These are phyloP conservation scores for Troglohyphantes excavatus DNA, from an alignment of 2,888 invertebrate species.

Conservation along the genomic window DNA sequence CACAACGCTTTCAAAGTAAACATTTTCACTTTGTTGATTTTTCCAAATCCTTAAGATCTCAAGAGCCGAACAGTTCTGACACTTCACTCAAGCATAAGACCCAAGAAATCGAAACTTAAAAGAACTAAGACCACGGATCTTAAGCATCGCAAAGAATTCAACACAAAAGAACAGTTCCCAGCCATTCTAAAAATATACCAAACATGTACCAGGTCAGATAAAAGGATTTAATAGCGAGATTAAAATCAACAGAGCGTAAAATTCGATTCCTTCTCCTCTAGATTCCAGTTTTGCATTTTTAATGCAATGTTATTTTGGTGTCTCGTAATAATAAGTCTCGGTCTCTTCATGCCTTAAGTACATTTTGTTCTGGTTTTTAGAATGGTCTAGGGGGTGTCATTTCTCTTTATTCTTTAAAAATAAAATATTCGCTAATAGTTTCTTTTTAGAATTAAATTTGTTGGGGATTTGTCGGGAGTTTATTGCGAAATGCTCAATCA, in stretches of 20 bases:
- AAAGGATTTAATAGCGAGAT: conserved; percentile 1
- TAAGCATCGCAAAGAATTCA: not conserved
- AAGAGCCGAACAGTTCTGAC: not conserved
- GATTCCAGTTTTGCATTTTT: conserved; percentile 19
- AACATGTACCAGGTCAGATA: conserved; percentile 5
- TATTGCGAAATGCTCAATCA: no score
- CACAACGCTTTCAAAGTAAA: not conserved
- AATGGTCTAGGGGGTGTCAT: not conserved
- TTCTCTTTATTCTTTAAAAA: not conserved
- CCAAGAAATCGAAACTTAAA: not conserved
- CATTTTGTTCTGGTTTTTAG: not conserved
- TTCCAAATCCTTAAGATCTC: not conserved
- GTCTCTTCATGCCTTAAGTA: not conserved
- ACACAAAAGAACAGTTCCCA: not conserved
- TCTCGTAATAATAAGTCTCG: not conserved
- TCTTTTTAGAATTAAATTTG: no score
- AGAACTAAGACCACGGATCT: not conserved
- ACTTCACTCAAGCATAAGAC: not conserved
- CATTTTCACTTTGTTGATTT: not conserved
- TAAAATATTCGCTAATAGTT: no score
- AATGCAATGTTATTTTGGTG: conserved; percentile 9
- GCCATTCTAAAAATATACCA: not conserved
- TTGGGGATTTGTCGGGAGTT: no score
- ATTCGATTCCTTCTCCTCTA: conserved; percentile 9
- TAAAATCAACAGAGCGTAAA: conserved; percentile 23